These are phyloP conservation scores for Spongilla lacustris DNA, from an alignment of 37 sponge, comb jelly and placozoan genomes.

Conservation along the genomic window DNA sequence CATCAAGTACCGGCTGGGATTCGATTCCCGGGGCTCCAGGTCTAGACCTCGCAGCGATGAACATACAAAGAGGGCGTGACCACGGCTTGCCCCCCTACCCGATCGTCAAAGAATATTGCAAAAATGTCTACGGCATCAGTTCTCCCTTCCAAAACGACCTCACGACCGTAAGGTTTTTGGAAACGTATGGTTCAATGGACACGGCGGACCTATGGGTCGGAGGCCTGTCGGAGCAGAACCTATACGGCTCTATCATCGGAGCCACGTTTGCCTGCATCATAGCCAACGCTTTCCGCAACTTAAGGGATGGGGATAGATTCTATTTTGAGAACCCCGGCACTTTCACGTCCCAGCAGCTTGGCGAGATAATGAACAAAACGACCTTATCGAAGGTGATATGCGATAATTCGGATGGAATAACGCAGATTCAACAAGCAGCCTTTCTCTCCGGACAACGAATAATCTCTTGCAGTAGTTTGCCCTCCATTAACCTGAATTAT, in stretches of 20 bases:
- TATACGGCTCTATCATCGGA: constrained; percentile 66
- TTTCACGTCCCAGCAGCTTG: constrained; percentile 69
- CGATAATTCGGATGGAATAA: constrained; percentile 77
- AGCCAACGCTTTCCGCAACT: constrained; percentile 66
- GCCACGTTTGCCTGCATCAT: constrained; percentile 94
- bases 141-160: not conserved
- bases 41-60: constrained; percentile 76
- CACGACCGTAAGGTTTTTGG: constrained; percentile 36
- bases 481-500: not conserved
- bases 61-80: constrained; percentile 89
- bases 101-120: constrained; percentile 65
- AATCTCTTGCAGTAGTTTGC: not conserved
- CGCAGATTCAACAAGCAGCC: constrained; percentile 63
- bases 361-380: constrained; percentile 24
- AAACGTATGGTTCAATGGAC: constrained; percentile 60
- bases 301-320: constrained; percentile 90
- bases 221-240: constrained; percentile 79
- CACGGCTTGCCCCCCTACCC: constrained; percentile 86
- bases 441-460: constrained; percentile 36
- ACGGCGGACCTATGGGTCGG: constrained; percentile 80
- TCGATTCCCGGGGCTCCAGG: constrained; percentile 3
- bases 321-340: constrained; percentile 70
- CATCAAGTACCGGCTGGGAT: not conserved
- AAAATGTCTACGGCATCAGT: not conserved
- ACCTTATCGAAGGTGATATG: constrained; percentile 81